These are phyloP conservation scores for Pollenia amentaria DNA, from an alignment of 2,888 invertebrate genomes.

Conservation along the genomic window DNA sequence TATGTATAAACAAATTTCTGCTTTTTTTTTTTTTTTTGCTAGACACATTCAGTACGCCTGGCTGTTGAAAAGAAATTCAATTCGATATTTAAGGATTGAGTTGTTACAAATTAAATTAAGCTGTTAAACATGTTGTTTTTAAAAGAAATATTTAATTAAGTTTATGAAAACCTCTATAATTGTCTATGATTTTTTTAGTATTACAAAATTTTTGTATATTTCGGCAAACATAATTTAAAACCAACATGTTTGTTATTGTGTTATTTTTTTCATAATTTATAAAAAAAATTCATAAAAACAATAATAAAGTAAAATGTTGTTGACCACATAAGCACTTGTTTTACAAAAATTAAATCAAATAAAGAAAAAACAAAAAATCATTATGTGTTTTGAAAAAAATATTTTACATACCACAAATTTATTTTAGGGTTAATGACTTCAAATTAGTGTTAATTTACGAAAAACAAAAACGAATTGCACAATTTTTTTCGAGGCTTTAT, in stretches of 20 bases:
- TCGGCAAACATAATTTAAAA: background rate
- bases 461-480: slow-evolving; percentile 26
- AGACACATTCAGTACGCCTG: no score
- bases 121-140: background rate
- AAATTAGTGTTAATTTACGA: slow-evolving; percentile 26
- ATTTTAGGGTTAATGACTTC: slow-evolving; percentile 64
- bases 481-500: background rate
- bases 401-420: slow-evolving; percentile 54
- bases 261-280: background rate
- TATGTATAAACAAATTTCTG: background rate
- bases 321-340: slow-evolving; percentile 60
- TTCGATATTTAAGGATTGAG: background rate
- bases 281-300: background rate
- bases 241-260: background rate
- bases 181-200: slow-evolving; percentile 3
- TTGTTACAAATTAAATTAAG: slow-evolving; percentile 13
- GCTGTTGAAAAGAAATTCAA: background rate
- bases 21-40: no score
- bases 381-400: slow-evolving; percentile 23
- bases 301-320: background rate
- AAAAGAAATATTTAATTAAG: slow-evolving; percentile 2
- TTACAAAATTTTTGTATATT: background rate
- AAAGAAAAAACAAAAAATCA: slow-evolving; percentile 27
- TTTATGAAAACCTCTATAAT: background rate
- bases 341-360: slow-evolving; percentile 7